Base-by-base conservation (phyloP, 2,888 invertebrate species). In the Lasioglossum oenotherae region DNA sequence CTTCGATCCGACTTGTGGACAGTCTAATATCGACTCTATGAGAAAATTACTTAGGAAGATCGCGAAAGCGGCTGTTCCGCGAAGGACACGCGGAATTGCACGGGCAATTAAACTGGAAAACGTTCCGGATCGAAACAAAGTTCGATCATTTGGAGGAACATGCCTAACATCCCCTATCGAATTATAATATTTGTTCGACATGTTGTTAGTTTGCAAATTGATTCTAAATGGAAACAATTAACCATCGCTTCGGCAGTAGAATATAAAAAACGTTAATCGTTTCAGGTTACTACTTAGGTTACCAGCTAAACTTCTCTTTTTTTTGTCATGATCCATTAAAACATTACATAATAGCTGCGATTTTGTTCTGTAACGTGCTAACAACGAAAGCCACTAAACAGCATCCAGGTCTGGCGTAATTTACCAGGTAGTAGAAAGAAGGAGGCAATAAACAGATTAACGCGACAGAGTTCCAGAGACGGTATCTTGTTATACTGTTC, bases 71-170 rank as follows among this genome's bases (percentile, higher is more conserved):
- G 35, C 19, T 67, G 60, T 60, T 35, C 27, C 35, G 19, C 27
- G 14, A 69, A 69, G 49, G 49, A 23, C 8, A 31, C 27, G 46
- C 60, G 35, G 38, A 31, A 35, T 67, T 35, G 35, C 67, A 67
- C 69, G 69, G 38, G 38, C 69, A 69, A 69, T 69, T 69, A 41
- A 41, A 69, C 69, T 69, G 38, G 23, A 69, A n/a, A 69, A 69
- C 69, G n/a, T 41, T 69, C 4, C 67, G 19, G 67, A 8, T 8
- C 19, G 19, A 35, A 35, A 23, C 8, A 23, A 67, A 35, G 69
- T 38, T 10, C 2, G 2, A 53, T 53, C 23, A 23, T 53, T 53
- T 2, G 4, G 23, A 12, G 69, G 38, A 38, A 23, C 23, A 8
- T 23, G 8, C 23, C 23, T 53, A 23, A 53, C 3, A 3, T 8